These are phyloP conservation scores for Isurus oxyrinchus DNA, from an alignment of 2,113 vertebrate species.

Conservation along the genomic window DNA sequence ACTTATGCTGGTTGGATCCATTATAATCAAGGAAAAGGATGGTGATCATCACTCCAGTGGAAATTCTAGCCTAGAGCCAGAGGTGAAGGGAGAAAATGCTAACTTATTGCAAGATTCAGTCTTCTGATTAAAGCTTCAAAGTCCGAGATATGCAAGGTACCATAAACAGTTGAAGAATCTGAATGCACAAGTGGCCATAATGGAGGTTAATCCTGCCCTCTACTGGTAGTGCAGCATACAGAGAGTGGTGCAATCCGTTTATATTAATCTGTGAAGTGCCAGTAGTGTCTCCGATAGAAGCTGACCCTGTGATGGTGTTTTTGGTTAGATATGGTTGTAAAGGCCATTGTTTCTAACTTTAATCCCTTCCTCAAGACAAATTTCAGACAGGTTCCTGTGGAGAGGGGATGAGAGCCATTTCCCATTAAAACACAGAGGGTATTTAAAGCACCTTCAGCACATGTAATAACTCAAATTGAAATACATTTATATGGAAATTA, in stretches of 20 bases:
- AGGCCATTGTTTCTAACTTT: background rate
- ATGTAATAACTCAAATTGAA: slow-evolving; percentile 6
- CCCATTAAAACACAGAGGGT: background rate
- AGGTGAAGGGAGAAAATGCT: background rate
- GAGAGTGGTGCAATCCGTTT: background rate
- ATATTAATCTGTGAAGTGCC: background rate
- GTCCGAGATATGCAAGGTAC: background rate
- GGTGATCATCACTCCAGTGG: background rate
- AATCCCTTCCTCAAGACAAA: background rate
- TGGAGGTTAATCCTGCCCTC: background rate
- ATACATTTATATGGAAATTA: slow-evolving; percentile 32
- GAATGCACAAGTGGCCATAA: background rate
- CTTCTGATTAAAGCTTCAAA: background rate
- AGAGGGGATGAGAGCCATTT: background rate
- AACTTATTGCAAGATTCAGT: background rate
- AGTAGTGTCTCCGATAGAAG: background rate
- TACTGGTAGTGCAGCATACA: background rate
- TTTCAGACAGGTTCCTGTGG: background rate
- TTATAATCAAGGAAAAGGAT: background rate
- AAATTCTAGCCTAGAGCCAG: background rate
- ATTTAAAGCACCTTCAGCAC: background rate
- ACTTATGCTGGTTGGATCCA: background rate
- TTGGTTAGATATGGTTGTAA: background rate
- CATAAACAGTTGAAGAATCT: background rate
- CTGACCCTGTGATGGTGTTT: background rate